Evolutionary conservation across 2,113 vertebrate species (phyloP), one percentile per base, ranked within the genome.

Genomic region (Hylia prasina): DNA sequence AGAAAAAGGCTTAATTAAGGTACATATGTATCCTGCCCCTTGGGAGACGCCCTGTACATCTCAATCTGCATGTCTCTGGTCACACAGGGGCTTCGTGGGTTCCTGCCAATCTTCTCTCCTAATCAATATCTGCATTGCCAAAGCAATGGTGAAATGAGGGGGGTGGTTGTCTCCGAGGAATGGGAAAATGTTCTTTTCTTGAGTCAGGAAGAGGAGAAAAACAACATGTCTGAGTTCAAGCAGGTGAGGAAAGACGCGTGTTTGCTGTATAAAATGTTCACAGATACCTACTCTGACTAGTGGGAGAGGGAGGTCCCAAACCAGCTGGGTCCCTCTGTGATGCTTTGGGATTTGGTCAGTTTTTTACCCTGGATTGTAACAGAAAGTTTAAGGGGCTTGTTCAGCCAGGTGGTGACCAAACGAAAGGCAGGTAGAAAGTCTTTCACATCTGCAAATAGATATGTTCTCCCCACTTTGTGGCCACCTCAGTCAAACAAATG

Each of bases 1-100:
- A 73, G 79, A 39, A 88, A 88, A 83, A 91, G 83, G 85, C 85
- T 90, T 75, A 92, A 95, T 94, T 69, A 77, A 51, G 82, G 42
- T 86, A 31, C 83, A 58, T 37, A 23, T 75, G 50, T 44, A 20
- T 93, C 69, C 37, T 6, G 6, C 16, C 58, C 83, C 91, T 51
- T 2, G 14, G 79, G 90, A 82, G 58, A 71, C 53, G 58, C 69
- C 64, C 40, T 45, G 9, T 3, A 3, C 57, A 11, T 72, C 86
- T 76, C 37, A 22, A 70, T 84, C 33, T 35, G 7, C 10, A 18
- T 44, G 30, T 30, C 58, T 68, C 53, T 69, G 66, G 51, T 85
- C 65, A 79, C 10, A 42, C 28, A 21, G 19, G 20, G 70, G 11
- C 16, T 87, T 28, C 60, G 27, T 5, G 73, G 57, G 70, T 11